Percentiles rank a stretch among this genome's conserved stretches.
These are phyloP conservation scores for Adelognathus sp. DNA, from an alignment of 2,888 invertebrate species.

Conservation along the genomic window DNA sequence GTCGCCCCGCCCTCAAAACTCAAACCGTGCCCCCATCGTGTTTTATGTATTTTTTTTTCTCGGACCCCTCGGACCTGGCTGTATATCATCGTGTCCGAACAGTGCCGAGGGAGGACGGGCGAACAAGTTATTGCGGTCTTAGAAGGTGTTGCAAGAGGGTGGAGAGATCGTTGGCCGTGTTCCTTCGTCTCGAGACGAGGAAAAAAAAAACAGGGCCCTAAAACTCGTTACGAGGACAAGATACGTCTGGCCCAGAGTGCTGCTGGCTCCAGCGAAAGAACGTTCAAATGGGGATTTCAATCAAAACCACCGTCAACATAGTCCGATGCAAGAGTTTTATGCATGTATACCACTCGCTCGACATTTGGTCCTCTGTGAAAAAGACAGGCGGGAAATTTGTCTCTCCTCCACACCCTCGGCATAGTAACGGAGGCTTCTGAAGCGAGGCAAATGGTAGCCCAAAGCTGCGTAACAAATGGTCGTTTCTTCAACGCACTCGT, in stretches of 20 bases:
- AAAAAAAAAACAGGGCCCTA: constrained; percentile 62
- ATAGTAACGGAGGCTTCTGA: constrained; percentile 22
- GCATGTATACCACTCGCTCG: neutral
- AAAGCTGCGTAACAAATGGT: neutral
- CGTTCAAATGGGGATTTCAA: constrained; percentile 23
- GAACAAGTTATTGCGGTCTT: constrained; percentile 71
- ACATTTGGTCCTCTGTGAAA: neutral
- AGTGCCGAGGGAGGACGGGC: neutral
- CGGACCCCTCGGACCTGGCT: constrained; percentile 29
- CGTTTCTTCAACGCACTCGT: neutral
- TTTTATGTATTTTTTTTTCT: constrained; percentile 1
- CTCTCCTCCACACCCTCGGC: constrained; percentile 25
- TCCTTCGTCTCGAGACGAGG: neutral
- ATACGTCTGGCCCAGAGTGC: constrained; percentile 11
- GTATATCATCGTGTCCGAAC: constrained; percentile 66
- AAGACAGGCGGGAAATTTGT: constrained; percentile 11
- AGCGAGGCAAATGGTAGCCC: neutral
- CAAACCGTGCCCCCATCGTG: too few relatives aligned
- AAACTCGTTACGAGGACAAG: constrained; percentile 70
- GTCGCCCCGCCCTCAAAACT: too few relatives aligned
- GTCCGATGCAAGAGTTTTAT: neutral
- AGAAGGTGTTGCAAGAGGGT: constrained; percentile 62
- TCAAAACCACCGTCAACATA: constrained; percentile 5
- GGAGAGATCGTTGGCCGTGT: constrained; percentile 9
- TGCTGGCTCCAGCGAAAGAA: neutral